These are phyloP conservation scores for Micrasema longulum DNA, from an alignment of 1,140 invertebrate genomes.

Conservation along the genomic window DNA sequence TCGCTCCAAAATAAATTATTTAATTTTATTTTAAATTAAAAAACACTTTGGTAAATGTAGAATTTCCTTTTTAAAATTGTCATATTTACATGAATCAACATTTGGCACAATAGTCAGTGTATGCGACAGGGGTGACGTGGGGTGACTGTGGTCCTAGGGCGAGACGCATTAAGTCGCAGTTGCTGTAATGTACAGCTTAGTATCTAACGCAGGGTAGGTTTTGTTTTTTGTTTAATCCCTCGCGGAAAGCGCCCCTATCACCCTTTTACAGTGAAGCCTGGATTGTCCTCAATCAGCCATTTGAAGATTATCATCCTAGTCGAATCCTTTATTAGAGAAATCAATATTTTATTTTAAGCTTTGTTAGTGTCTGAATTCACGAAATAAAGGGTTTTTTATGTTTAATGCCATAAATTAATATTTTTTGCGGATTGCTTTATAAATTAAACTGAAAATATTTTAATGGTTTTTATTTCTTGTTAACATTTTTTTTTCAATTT, in stretches of 20 bases:
- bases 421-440: too few species aligned
- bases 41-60: background rate
- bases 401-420: too few species aligned
- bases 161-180: constrained; percentile 6
- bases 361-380: too few species aligned
- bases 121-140: background rate
- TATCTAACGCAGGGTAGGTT: constrained; percentile 47
- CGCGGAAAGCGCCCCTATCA: constrained; percentile 11
- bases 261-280: constrained; percentile 13
- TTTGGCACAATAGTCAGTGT: background rate
- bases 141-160: background rate
- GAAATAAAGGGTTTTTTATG: too few species aligned
- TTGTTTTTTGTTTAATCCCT: constrained; percentile 41
- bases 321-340: constrained; percentile 38
- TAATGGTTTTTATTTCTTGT: too few species aligned
- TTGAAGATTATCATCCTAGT: constrained; percentile 37
- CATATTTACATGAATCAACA: constrained; percentile 2
- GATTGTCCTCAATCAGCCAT: background rate
- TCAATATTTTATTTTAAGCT: constrained; percentile 43
- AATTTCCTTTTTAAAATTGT: background rate
- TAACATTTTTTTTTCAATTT: too few species aligned
- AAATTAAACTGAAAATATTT: too few species aligned
- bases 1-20: too few species aligned
- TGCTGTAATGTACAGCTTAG: constrained; percentile 49
- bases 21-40: background rate